These are phyloP conservation scores for Rhinoraja longicauda DNA, from an alignment of 2,797 vertebrate genomes.

Conservation along the genomic window DNA sequence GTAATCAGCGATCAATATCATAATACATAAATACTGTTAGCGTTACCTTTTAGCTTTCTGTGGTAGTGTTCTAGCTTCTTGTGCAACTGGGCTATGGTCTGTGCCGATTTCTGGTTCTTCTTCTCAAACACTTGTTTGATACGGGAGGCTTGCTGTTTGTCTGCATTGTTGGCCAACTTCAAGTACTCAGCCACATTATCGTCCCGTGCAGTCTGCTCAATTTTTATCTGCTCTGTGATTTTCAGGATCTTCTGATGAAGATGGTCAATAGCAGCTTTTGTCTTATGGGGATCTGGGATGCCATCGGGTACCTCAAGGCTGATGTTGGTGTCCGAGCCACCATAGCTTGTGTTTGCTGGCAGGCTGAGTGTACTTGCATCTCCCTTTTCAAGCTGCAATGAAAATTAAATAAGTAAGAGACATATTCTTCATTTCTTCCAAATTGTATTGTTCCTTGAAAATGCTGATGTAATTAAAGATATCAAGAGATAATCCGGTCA, in stretches of 20 bases:
- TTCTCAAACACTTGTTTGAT: slow-evolving; percentile 99
- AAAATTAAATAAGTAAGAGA: not conserved
- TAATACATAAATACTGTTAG: slow-evolving; percentile 62
- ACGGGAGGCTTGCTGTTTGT: slow-evolving; percentile 89
- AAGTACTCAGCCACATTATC: slow-evolving; percentile 96
- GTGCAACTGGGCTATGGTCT: slow-evolving; percentile 93
- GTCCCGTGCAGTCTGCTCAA: slow-evolving; percentile 92
- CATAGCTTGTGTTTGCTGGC: slow-evolving; percentile 70
- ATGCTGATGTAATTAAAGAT: not conserved
- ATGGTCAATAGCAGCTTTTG: slow-evolving; percentile 84
- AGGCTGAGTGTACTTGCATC: slow-evolving; percentile 72
- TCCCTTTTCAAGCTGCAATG: slow-evolving; percentile 83
- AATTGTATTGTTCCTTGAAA: not conserved
- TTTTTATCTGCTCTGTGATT: slow-evolving; percentile 95
- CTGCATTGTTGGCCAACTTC: slow-evolving; percentile 91
- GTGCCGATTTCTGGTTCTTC: slow-evolving; percentile 97
- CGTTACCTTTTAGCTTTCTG: slow-evolving; percentile 84
- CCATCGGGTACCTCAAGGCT: slow-evolving; percentile 74
- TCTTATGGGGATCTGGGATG: slow-evolving; percentile 76
- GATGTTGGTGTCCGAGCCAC: slow-evolving; percentile 79
- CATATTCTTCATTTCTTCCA: not conserved
- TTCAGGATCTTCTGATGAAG: slow-evolving; percentile 97
- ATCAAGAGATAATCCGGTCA: not conserved
- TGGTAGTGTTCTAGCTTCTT: slow-evolving; percentile 96
- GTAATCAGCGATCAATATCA: not conserved